Conservation (phyloP, 1,140 invertebrate species). For the Lysiphlebus fabarum region DNA sequence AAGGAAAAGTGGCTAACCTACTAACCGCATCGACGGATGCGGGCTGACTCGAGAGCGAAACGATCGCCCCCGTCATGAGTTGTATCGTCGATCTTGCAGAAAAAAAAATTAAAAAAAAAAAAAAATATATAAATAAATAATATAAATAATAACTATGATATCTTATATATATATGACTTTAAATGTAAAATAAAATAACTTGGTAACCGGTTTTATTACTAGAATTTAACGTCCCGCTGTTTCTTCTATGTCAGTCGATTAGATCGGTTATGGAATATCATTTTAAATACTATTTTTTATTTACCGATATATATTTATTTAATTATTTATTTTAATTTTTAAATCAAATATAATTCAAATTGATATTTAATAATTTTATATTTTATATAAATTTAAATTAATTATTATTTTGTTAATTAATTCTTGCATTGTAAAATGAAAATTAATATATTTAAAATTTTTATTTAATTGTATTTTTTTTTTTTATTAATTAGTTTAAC, state of each 20-base stretch:
- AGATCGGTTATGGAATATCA: slow-evolving; percentile 17
- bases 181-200: slow-evolving; percentile 1
- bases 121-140: background rate
- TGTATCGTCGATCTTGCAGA: slow-evolving; percentile 13
- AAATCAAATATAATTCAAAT: no score
- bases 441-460: no score
- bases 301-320: slow-evolving; percentile 1
- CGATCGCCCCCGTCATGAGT: slow-evolving; percentile 22
- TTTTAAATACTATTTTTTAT: slow-evolving; percentile 13
- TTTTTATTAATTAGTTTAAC: no score
- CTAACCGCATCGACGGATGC: slow-evolving; percentile 33
- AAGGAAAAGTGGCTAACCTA: slow-evolving; percentile 34
- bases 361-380: no score
- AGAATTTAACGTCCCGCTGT: slow-evolving; percentile 20
- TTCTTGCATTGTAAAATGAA: no score
- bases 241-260: slow-evolving; percentile 21
- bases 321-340: background rate
- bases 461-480: no score
- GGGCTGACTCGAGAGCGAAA: slow-evolving; percentile 30
- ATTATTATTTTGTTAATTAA: no score
- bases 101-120: slow-evolving; percentile 16
- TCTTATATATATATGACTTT: background rate
- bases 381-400: no score
- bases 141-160: background rate
- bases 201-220: slow-evolving; percentile 17